Evolutionary conservation across 2,797 vertebrate genomes (phyloP), one percentile per base, ranked within the genome.

Genomic region (Malurus leucopterus): DNA sequence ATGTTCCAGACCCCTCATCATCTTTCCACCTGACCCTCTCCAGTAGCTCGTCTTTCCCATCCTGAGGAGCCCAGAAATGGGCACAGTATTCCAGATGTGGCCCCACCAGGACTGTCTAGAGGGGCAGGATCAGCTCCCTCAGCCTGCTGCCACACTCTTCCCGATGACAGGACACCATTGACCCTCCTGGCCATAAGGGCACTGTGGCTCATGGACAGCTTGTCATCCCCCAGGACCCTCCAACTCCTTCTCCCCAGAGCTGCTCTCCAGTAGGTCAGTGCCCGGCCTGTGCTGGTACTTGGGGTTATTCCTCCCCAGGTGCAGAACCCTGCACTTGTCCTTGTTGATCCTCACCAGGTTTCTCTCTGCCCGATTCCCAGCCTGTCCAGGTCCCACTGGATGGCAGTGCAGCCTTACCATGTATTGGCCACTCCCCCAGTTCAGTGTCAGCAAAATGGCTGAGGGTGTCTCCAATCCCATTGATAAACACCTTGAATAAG

Each of bases 271-370:
- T 1, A 17, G 50, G 9, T 62, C 67, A 54, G 41, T 18, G 15
- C 53, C 57, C 67, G 63, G 2, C 2, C 65, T 62, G 40, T 46
- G 34, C 34, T 29, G 50, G 30, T 30, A 38, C 24, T 22, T 26
- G 59, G 58, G 24, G 43, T 34, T 63, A 11, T 57, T 64, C 50
- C 21, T 41, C 9, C 30, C 30, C 36, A 57, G 30, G 5, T 57
- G 51, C 43, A 72, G 36, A 26, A 57, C 51, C 6, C 68, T 43
- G 51, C 43, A 14, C 59, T 17, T 49, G 50, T 20, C 29, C 57
- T 22, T 11, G 9, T 8, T 40, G 50, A 1, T 34, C 30, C 54
- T 3, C 34, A 32, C 2, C 0, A 2, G 1, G 50, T 34, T 57
- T 64, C n/a, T 44, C 38, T n/a, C 65, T 21, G 27, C 7, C 46